Evolutionary conservation across 2,797 vertebrate species (phyloP).

Genomic region (Micrastur ruficollis): DNA sequence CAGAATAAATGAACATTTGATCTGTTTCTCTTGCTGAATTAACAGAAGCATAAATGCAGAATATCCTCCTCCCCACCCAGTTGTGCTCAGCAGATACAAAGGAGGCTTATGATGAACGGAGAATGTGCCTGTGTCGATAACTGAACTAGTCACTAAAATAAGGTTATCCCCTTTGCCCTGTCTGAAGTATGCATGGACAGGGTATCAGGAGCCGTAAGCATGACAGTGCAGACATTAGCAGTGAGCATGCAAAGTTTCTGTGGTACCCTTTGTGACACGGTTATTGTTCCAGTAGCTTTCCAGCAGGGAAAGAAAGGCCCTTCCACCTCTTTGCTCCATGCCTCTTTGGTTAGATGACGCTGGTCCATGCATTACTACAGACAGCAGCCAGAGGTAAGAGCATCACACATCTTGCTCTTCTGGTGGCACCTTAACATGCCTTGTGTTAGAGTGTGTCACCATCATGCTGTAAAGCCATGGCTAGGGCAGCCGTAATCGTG

Average conservation of each 20-base stretch:
- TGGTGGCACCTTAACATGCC: background rate
- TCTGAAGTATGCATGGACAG: accelerated
- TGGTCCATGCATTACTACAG: background rate
- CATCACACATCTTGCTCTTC: background rate
- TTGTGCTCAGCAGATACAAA: background rate
- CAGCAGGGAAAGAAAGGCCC: background rate
- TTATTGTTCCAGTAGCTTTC: background rate
- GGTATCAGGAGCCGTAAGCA: background rate
- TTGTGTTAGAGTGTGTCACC: background rate
- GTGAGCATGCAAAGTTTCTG: background rate
- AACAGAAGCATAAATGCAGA: conserved; percentile 19
- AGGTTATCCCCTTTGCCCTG: background rate
- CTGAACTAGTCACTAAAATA: background rate
- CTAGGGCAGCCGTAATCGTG: accelerated
- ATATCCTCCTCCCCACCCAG: background rate
- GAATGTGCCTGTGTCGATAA: background rate
- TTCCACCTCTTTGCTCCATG: background rate
- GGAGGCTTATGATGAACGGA: background rate
- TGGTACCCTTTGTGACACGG: background rate
- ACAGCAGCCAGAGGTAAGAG: background rate
- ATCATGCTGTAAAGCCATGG: background rate
- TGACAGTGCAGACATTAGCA: background rate
- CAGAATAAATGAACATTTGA: conserved; percentile 1
- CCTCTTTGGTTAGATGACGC: background rate
- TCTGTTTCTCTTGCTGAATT: conserved; percentile 18